Conservation (phyloP, 1,140 invertebrate species). For the Hermetia illucens region DNA sequence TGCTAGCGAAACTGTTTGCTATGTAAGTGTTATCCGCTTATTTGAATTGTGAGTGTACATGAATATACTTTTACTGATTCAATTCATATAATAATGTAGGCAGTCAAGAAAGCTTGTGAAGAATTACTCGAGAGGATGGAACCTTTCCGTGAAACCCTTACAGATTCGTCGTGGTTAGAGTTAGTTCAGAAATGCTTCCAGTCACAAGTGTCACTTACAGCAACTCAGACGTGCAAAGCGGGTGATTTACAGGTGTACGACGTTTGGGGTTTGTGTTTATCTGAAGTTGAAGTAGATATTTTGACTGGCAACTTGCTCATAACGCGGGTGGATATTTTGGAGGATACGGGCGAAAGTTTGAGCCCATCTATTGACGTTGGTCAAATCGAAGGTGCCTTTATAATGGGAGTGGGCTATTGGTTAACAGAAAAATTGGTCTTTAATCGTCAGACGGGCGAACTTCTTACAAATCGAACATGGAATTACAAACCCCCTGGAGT, state of each 20-base stretch:
- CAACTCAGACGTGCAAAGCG: conserved; percentile 34
- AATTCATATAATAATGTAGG: no score
- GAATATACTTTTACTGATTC: conserved; percentile 6
- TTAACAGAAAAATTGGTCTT: conserved; percentile 49
- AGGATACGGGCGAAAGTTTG: conserved; percentile 50
- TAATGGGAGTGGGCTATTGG: conserved; percentile 67
- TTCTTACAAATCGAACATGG: conserved; percentile 55
- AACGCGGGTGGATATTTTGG: conserved; percentile 46
- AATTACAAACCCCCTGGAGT: conserved; percentile 60
- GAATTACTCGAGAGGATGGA: conserved; percentile 41
- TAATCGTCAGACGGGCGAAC: conserved; percentile 41
- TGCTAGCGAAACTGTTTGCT: conserved; percentile 46
- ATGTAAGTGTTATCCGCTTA: conserved; percentile 30
- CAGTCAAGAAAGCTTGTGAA: conserved; percentile 46
- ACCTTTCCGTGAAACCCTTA: conserved; percentile 39
- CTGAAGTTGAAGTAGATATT: conserved; percentile 53
- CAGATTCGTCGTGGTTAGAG: conserved; percentile 46
- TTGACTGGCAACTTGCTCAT: conserved; percentile 45
- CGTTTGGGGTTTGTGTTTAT: conserved; percentile 37
- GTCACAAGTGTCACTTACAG: conserved; percentile 41
- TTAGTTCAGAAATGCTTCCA: conserved; percentile 38
- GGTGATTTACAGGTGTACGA: conserved; percentile 23
- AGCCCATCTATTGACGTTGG: conserved; percentile 62
- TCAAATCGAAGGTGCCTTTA: conserved; percentile 48
- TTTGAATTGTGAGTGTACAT: conserved; percentile 9